Base-by-base conservation (phyloP, 1,140 invertebrate genomes). In the Bombus fervidus region DNA sequence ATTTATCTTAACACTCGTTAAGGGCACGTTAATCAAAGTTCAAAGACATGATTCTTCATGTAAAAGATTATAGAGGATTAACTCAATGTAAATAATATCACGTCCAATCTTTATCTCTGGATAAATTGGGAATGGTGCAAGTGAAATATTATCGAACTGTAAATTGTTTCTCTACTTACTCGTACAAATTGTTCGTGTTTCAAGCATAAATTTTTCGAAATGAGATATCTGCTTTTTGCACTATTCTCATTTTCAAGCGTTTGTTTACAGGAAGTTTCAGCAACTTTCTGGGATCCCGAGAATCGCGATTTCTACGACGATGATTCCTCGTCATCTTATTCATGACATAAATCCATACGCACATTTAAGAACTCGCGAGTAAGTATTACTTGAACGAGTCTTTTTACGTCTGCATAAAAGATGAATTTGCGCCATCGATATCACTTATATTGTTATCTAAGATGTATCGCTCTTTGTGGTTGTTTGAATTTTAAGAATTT, bases 401-500 rank as follows among this genome's bases (percentile, higher is more conserved):
- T 22, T n/a, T 22, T 47, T 28, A 73, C 13, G 10, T 47, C 28
- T n/a, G n/a, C 28, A 31, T 8, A 9, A 37, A 37, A 18, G 4
- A 6, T 41, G 73, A 31, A 73, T n/a, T 10, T 47, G 18, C 22
- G 13, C 2, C 8, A 43, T 31, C 6, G 4, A 25, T 15, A 34
- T 75, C 25, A 64, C 64, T 53, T 37, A 47, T 47, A 66, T 37
- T n/a, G 6, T 53, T 22, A 39, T 68, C 13, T 53, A 25, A 9
- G 22, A 66, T 43, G 22, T 47, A 57, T 77, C 57, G 75, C 77
- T 71, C 47, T 71, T 68, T 53, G 25, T 84, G 66, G 13, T 79
- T 84, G 75, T 69, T 68, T 77, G 37, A 59, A 37, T 78, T 83
- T 83, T 47, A 22, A 71, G 47, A 53, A 53, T 53, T 84, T 79